These are phyloP conservation scores for Thinocorus orbignyianus DNA, from an alignment of 2,113 vertebrate genomes.

Conservation along the genomic window DNA sequence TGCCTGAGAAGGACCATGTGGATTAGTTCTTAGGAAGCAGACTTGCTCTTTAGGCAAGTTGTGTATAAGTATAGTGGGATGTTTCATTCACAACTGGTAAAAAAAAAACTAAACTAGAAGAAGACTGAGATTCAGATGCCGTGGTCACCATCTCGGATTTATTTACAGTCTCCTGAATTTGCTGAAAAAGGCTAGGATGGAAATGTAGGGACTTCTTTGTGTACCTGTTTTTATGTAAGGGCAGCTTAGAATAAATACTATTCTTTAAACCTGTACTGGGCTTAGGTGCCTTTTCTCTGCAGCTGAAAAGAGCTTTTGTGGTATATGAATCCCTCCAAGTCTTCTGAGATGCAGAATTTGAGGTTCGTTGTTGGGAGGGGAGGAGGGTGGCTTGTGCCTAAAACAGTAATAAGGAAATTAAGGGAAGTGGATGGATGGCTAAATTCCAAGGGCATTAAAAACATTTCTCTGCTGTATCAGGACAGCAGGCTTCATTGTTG, in stretches of 20 bases:
- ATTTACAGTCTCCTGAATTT: background rate
- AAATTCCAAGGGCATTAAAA: conserved; percentile 21
- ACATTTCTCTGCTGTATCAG: background rate
- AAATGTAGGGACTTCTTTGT: background rate
- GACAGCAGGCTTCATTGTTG: conserved; percentile 43
- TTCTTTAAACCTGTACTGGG: background rate
- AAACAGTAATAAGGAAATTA: background rate
- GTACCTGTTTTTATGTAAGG: background rate
- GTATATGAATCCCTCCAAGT: background rate
- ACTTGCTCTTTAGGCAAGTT: background rate
- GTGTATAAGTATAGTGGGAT: background rate
- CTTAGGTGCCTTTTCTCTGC: background rate
- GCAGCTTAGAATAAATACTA: background rate
- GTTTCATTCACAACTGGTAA: background rate
- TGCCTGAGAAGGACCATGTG: background rate
- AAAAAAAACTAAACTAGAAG: background rate
- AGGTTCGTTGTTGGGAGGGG: background rate
- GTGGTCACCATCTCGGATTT: background rate
- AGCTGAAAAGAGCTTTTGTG: background rate
- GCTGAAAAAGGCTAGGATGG: background rate
- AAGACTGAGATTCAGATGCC: background rate
- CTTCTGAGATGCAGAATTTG: background rate
- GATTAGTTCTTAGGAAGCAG: background rate
- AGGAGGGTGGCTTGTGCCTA: background rate
- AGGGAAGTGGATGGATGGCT: background rate